These are phyloP conservation scores for Copsychus sechellarum DNA, from an alignment of 2,113 vertebrate genomes.

Conservation along the genomic window DNA sequence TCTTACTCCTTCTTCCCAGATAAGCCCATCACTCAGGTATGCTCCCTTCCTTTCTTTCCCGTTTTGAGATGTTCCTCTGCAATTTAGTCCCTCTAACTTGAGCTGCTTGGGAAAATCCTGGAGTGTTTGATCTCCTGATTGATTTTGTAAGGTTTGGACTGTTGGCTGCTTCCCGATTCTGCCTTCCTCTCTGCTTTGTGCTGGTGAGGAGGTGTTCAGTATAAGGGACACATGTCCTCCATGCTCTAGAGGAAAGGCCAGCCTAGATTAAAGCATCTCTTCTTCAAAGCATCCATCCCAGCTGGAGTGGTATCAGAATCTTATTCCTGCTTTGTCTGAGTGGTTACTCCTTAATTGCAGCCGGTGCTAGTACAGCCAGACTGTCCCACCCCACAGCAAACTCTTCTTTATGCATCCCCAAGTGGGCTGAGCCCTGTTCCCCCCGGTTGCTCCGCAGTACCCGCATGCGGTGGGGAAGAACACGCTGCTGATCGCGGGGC, in stretches of 20 bases:
- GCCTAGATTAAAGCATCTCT: neutral
- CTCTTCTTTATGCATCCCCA: neutral
- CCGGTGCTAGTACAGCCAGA: fast-evolving
- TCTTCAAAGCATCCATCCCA: neutral
- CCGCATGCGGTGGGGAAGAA: conserved; percentile 97
- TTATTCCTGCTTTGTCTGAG: neutral
- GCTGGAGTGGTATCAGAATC: neutral
- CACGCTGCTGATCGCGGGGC: conserved; percentile 92
- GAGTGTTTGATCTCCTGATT: neutral
- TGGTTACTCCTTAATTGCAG: neutral
- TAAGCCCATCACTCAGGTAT: conserved; percentile 92
- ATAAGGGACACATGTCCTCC: neutral
- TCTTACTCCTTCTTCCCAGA: conserved; percentile 95
- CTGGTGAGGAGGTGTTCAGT: neutral
- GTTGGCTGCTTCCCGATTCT: fast-evolving
- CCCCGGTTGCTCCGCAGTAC: conserved; percentile 69
- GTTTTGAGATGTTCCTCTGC: neutral
- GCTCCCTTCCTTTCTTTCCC: neutral
- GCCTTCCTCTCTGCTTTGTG: neutral
- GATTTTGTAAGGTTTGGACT: neutral
- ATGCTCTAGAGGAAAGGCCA: neutral
- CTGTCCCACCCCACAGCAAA: neutral
- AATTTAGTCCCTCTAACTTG: neutral
- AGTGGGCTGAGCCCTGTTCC: fast-evolving
- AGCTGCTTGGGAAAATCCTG: neutral